Evolutionary conservation across 2,797 vertebrate species (phyloP).

Genomic region (Adrianichthys oophorus): DNA sequence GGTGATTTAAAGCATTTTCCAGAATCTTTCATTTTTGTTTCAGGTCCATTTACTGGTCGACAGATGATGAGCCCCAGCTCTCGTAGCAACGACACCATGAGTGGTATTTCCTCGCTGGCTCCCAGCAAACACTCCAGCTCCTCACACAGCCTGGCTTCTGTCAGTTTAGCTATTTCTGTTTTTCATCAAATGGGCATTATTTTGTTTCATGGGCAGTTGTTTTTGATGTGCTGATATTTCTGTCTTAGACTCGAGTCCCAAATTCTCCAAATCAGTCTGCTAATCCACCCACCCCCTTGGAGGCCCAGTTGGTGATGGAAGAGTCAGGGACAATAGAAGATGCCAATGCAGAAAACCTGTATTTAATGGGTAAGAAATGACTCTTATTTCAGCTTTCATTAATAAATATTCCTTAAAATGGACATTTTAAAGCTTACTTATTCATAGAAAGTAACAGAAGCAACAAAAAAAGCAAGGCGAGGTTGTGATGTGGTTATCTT

Average conservation of each 20-base stretch:
- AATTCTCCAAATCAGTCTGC: constrained; percentile 85
- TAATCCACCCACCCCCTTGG: constrained; percentile 82
- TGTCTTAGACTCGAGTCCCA: constrained; percentile 75
- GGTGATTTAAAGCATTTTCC: no score
- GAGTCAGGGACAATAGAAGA: constrained; percentile 83
- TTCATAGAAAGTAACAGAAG: no score
- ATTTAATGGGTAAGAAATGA: constrained; percentile 84
- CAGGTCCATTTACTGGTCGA: constrained; percentile 49
- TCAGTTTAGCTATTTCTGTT: constrained; percentile 49
- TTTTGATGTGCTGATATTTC: background rate
- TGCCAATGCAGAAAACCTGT: constrained; percentile 91
- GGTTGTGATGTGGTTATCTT: no score
- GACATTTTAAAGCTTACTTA: no score
- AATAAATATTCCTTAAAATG: background rate
- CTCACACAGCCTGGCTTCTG: constrained; percentile 92
- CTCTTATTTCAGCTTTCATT: background rate
- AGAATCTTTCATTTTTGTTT: background rate
- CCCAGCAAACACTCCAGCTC: constrained; percentile 96
- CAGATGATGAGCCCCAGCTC: constrained; percentile 92
- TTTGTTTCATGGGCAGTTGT: background rate
- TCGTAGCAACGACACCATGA: constrained; percentile 95
- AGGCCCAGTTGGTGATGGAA: constrained; percentile 80
- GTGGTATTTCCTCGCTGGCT: constrained; percentile 92
- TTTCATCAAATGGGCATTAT: background rate
- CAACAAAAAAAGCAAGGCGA: no score